Conservation (phyloP, 1,140 invertebrate species). For the Chionoecetes opilio region DNA sequence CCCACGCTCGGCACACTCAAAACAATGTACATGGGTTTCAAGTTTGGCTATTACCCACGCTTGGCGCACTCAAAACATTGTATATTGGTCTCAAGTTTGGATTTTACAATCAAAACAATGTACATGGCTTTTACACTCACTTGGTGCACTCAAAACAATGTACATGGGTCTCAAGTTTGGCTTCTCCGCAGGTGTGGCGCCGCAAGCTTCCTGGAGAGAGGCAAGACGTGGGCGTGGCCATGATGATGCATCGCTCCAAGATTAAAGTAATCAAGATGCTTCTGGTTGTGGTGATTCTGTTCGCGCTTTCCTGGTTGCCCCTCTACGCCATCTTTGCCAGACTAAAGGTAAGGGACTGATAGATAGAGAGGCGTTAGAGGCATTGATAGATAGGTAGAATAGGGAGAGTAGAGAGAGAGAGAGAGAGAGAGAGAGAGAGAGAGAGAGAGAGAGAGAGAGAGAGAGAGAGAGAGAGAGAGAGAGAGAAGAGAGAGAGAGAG, state of each 20-base stretch:
- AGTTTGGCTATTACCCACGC: no score
- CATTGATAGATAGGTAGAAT: neutral
- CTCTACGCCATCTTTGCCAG: slow-evolving; percentile 95
- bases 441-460: neutral
- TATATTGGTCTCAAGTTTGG: no score
- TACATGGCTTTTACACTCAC: no score
- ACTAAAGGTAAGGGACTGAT: slow-evolving; percentile 88
- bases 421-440: neutral
- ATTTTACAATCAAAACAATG: no score
- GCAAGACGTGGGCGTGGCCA: slow-evolving; percentile 82
- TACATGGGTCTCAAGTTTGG: neutral
- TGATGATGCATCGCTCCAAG: slow-evolving; percentile 84
- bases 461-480: slow-evolving; percentile 11
- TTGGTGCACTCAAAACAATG: no score
- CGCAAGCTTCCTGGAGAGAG: slow-evolving; percentile 84
- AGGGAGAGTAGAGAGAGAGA: neutral
- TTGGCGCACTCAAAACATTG: no score
- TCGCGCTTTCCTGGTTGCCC: slow-evolving; percentile 97
- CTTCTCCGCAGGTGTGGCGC: slow-evolving; percentile 83
- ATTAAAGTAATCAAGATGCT: slow-evolving; percentile 98
- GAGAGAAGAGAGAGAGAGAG: neutral
- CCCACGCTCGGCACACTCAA: no score
- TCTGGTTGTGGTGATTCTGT: slow-evolving; percentile 96
- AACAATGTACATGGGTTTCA: no score
- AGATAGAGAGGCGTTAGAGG: neutral